Percentiles rank a stretch among this genome's conserved stretches.
These are phyloP conservation scores for Micronycteris hirsuta DNA, from an alignment of 2,113 vertebrate species.

Conservation along the genomic window DNA sequence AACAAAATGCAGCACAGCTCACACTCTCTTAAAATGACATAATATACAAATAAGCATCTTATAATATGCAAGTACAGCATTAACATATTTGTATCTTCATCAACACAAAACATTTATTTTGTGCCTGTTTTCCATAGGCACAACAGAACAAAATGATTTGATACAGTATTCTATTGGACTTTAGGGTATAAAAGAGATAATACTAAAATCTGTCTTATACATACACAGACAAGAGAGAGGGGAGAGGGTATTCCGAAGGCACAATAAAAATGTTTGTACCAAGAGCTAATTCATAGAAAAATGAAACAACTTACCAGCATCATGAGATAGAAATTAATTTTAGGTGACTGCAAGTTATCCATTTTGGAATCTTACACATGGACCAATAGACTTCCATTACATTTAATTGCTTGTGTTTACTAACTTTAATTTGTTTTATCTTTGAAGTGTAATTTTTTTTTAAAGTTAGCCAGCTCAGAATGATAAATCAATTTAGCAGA, in stretches of 20 bases:
- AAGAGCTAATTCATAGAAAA: neutral
- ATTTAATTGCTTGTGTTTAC: neutral
- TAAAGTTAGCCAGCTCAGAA: neutral
- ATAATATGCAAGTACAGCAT: neutral
- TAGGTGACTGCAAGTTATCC: neutral
- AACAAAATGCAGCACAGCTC: neutral
- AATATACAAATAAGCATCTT: constrained; percentile 10
- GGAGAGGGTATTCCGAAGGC: neutral
- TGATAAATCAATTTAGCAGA: neutral
- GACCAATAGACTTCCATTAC: neutral
- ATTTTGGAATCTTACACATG: neutral
- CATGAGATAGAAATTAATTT: neutral
- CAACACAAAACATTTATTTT: constrained; percentile 30
- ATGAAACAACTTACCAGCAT: neutral
- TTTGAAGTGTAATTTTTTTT: neutral
- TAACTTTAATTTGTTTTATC: neutral
- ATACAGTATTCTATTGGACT: neutral
- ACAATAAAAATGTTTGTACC: neutral
- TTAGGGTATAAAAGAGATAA: neutral
- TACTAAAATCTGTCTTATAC: neutral
- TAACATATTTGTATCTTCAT: neutral
- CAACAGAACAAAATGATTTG: neutral
- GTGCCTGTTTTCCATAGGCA: neutral
- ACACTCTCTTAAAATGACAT: neutral
- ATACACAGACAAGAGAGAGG: neutral